Percentiles rank a stretch among this genome's conserved stretches.
These are phyloP conservation scores for Scylla paramamosain DNA, from an alignment of 1,140 invertebrate species.

Conservation along the genomic window DNA sequence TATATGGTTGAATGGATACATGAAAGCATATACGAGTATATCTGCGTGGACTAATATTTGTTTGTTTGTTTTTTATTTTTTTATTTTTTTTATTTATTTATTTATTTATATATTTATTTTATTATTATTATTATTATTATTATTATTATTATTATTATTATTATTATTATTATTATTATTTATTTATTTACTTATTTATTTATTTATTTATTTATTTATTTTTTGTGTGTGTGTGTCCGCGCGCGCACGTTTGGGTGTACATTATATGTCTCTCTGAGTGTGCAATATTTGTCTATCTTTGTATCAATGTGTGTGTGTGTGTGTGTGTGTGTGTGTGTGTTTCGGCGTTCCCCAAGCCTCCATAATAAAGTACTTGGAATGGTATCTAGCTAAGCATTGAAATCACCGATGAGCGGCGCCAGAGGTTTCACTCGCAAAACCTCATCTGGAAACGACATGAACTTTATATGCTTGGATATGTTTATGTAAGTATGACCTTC, in stretches of 20 bases:
- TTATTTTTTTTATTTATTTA: conserved; percentile 45
- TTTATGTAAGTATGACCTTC: too few relatives aligned
- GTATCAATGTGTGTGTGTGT: conserved; percentile 54
- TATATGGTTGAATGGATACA: conserved; percentile 35
- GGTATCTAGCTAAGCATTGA: too few relatives aligned
- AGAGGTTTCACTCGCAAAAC: too few relatives aligned
- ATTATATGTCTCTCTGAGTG: too few relatives aligned
- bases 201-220: too few relatives aligned
- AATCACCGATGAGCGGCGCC: too few relatives aligned
- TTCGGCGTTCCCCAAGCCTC: neutral
- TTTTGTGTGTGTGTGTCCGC: too few relatives aligned
- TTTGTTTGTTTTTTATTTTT: conserved; percentile 33
- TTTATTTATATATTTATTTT: neutral
- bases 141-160: neutral
- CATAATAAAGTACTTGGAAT: too few relatives aligned
- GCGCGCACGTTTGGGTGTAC: too few relatives aligned
- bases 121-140: neutral
- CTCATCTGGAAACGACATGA: too few relatives aligned
- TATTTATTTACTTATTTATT: too few relatives aligned
- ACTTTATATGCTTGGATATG: too few relatives aligned
- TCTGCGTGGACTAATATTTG: conserved; percentile 9
- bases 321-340: conserved; percentile 36
- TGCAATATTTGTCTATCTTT: conserved; percentile 17
- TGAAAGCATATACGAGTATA: conserved; percentile 47
- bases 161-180: neutral